These are phyloP conservation scores for Atrina japonica DNA, from an alignment of 2,888 invertebrate species.

Conservation along the genomic window DNA sequence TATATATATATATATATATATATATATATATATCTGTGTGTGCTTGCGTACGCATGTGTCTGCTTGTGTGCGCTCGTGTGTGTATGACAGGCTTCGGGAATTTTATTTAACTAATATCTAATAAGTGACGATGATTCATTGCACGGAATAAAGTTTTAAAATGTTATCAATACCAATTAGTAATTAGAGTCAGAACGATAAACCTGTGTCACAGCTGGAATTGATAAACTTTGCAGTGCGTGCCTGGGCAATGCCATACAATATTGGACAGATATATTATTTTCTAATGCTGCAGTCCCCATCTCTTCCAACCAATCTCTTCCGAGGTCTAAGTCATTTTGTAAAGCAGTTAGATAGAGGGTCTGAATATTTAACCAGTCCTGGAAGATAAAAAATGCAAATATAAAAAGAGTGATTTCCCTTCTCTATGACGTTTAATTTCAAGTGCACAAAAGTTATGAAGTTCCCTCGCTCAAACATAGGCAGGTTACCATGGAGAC, in stretches of 20 bases:
- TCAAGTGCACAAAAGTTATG: too few species aligned
- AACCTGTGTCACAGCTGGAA: constrained; percentile 73
- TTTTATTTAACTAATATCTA: too few species aligned
- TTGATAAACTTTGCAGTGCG: constrained; percentile 65
- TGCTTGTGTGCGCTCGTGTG: too few species aligned
- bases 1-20: too few species aligned
- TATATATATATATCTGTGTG: too few species aligned
- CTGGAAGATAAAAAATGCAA: constrained; percentile 42
- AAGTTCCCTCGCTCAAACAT: too few species aligned
- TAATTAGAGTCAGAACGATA: neutral
- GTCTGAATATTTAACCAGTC: constrained; percentile 76
- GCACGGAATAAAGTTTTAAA: neutral
- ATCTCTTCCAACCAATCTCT: constrained; percentile 71
- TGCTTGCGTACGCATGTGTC: too few species aligned
- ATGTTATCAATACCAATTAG: neutral
- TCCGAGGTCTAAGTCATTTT: constrained; percentile 61
- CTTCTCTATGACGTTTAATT: too few species aligned
- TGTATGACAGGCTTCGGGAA: too few species aligned
- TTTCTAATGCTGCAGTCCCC: constrained; percentile 67
- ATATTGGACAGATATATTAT: constrained; percentile 72
- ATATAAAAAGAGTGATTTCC: neutral
- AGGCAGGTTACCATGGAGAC: too few species aligned
- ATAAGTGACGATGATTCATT: neutral
- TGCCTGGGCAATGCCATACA: constrained; percentile 74
- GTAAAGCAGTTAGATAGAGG: constrained; percentile 59